Evolutionary conservation across 2,113 vertebrate species (phyloP).

Genomic region (Pangasianodon hypophthalmus): DNA sequence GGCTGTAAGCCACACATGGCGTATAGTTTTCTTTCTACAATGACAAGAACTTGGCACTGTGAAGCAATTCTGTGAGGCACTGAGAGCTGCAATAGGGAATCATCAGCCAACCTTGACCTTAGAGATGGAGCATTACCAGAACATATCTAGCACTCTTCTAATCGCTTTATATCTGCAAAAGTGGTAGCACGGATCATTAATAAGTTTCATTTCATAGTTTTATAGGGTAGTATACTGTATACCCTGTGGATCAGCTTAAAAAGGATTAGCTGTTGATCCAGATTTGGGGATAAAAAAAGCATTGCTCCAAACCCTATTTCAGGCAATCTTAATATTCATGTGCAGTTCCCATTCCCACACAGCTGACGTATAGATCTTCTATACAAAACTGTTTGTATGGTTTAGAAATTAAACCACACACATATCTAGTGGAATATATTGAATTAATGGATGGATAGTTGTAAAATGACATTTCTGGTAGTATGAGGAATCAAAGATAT

Average conservation of each 20-base stretch:
- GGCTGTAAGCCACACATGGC: background rate
- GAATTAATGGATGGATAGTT: background rate
- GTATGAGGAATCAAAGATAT: background rate
- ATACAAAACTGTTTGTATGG: background rate
- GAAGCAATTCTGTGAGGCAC: background rate
- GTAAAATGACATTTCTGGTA: background rate
- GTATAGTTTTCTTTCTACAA: background rate
- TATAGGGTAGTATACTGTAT: background rate
- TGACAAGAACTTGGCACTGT: background rate
- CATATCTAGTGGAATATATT: background rate
- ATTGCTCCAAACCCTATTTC: background rate
- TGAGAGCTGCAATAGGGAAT: background rate
- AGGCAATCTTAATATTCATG: background rate
- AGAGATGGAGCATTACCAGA: background rate
- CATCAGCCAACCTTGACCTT: background rate
- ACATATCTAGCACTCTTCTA: background rate
- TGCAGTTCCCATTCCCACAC: background rate
- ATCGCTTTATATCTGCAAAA: background rate
- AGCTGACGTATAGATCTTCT: background rate
- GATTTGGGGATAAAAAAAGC: constrained; percentile 1
- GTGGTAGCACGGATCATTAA: background rate
- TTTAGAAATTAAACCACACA: background rate
- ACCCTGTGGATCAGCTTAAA: background rate
- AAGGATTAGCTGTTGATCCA: constrained; percentile 13
- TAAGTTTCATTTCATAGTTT: background rate